These are phyloP conservation scores for Salminus brasiliensis DNA, from an alignment of 2,113 vertebrate genomes.

Conservation along the genomic window DNA sequence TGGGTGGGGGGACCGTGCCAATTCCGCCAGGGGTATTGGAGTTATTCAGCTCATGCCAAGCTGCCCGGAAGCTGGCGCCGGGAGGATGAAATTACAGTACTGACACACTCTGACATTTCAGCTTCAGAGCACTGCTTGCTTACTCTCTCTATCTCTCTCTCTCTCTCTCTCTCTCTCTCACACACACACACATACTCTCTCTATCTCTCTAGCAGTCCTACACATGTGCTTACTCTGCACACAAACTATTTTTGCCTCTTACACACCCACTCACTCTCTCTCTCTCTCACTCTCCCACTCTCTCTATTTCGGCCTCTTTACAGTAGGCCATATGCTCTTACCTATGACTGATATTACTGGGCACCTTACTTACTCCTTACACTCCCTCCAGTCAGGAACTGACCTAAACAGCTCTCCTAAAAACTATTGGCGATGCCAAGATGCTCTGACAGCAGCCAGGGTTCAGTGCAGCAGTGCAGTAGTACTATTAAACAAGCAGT, in stretches of 20 bases:
- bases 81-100: constrained; percentile 60
- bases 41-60: constrained; percentile 58
- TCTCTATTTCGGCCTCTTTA: background rate
- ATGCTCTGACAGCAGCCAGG: background rate
- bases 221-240: too few species aligned
- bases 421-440: background rate
- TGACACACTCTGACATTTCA: constrained; percentile 57
- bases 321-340: too few species aligned
- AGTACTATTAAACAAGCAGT: too few species aligned
- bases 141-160: background rate
- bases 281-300: background rate
- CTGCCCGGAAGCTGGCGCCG: constrained; percentile 59
- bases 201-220: background rate
- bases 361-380: too few species aligned
- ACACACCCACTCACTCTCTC: too few species aligned
- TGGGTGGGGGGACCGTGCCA: constrained; percentile 32
- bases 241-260: too few species aligned
- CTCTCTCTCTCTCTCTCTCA: background rate
- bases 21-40: constrained; percentile 27
- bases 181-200: too few species aligned
- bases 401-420: background rate
- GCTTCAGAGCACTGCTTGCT: background rate
- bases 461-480: background rate
- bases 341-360: background rate
- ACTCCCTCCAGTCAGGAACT: background rate